Evolutionary conservation across 2,888 invertebrate genomes (phyloP).

Genomic region (Timandra comae): DNA sequence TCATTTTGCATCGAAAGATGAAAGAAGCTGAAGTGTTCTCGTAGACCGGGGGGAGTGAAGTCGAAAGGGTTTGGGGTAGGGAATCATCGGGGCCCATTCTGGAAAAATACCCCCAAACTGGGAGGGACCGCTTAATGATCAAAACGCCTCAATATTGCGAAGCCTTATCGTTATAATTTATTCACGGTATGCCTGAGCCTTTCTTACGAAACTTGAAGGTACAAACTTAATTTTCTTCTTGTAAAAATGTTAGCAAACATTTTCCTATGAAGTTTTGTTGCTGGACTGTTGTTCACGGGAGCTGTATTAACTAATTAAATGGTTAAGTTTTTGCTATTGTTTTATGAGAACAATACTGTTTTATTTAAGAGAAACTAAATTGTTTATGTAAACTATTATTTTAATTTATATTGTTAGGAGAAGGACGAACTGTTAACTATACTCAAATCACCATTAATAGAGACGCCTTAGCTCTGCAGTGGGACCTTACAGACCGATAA

Average conservation of each 20-base stretch:
- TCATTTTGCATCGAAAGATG: constrained; percentile 47
- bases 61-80: constrained; percentile 34
- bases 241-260: constrained; percentile 6
- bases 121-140: constrained; percentile 53
- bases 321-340: no score
- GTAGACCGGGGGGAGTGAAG: constrained; percentile 35
- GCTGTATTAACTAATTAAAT: no score
- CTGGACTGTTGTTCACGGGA: neutral
- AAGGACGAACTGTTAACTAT: no score
- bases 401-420: no score
- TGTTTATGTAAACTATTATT: no score
- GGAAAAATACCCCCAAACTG: constrained; percentile 52
- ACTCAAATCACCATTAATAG: no score
- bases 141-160: constrained; percentile 70
- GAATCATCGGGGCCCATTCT: constrained; percentile 39
- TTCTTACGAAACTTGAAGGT: constrained; percentile 20
- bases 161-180: constrained; percentile 73
- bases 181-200: constrained; percentile 56
- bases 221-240: constrained; percentile 22
- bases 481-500: no score
- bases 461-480: no score
- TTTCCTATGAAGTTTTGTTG: neutral
- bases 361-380: no score
- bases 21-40: constrained; percentile 57
- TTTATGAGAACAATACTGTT: no score